Percentiles rank a stretch among this genome's conserved stretches.
Conservation (phyloP, 2,888 invertebrate species). For the Tachystola acroxantha region DNA sequence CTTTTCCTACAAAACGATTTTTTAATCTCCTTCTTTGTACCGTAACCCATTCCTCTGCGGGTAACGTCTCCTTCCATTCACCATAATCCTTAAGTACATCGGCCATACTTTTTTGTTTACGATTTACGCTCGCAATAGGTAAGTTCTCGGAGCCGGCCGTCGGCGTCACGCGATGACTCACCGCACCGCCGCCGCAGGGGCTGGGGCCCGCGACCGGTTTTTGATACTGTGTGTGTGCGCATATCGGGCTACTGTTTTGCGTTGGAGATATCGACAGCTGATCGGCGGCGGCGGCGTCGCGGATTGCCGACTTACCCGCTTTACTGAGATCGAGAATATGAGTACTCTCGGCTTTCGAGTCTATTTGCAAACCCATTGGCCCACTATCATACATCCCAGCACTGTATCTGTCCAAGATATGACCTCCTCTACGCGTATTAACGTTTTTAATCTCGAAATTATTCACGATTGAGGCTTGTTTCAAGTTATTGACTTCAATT, state of each 20-base stretch:
- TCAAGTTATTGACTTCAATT: neutral
- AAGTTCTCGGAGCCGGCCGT: no score
- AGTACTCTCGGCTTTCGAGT: no score
- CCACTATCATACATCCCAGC: neutral
- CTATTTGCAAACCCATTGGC: neutral
- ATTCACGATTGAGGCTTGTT: neutral
- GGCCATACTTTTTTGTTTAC: neutral
- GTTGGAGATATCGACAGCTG: no score
- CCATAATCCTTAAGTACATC: neutral
- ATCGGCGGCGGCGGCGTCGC: no score
- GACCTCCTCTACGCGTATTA: neutral
- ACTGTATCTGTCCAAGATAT: neutral
- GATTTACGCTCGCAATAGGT: no score
- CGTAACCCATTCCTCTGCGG: neutral
- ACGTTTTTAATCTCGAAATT: neutral
- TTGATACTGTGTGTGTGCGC: no score
- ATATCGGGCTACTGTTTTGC: no score
- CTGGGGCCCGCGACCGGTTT: no score
- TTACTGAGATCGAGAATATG: no score
- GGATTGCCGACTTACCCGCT: no score
- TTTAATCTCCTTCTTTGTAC: neutral
- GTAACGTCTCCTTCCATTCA: neutral
- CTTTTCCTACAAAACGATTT: neutral
- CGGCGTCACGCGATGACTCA: no score
- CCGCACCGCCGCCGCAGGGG: no score